Base-by-base conservation (phyloP, 2,888 invertebrate genomes). In the Nematopogon swammerdamellus region DNA sequence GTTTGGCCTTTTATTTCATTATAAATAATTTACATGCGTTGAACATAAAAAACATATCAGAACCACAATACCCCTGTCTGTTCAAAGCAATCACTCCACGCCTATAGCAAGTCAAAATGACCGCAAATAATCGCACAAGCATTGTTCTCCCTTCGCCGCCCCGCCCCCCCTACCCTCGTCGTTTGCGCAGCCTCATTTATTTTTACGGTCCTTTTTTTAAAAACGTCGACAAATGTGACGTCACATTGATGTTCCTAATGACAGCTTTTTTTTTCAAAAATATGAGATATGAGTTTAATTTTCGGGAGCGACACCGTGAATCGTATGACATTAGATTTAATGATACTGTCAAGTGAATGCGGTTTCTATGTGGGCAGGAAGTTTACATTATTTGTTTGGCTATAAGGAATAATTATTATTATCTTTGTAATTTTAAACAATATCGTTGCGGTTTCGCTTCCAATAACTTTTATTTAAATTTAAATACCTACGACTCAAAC, bases 71-170 rank as follows among this genome's bases (percentile, higher is more conserved):
- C n/a, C n/a, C n/a, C n/a, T n/a, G n/a, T n/a, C n/a, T n/a, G n/a
- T n/a, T n/a, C n/a, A 6, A 25, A 25, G 25, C 25, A 25, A n/a
- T n/a, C n/a, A n/a, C n/a, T n/a, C 25, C 25, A 25, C 25, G 4
- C 25, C 4, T 25, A 25, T 25, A 25, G 8, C 25, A 4, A 57
- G 60, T 62, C 63, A 70, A 76, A 79, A 77, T 77, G 76, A 72
- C 77, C 76, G 75, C 68, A 65, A 65, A 69, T 76, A 77, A 77
- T 76, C 74, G 73, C 66, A 67, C 66, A 68, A 74, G 74, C 74
- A 79, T 79, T 77, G 77, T 77, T 67, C 67, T 70, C 70, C 25
- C 25, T 25, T 25, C 25, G 8, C 25, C 8, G 25, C 8, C 8
- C 25, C 4, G 25, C 25, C 36, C 65, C 71, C 71, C 72, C 69